Conservation (phyloP, 2,797 vertebrate species). For the Pipistrellus pipistrellus region DNA sequence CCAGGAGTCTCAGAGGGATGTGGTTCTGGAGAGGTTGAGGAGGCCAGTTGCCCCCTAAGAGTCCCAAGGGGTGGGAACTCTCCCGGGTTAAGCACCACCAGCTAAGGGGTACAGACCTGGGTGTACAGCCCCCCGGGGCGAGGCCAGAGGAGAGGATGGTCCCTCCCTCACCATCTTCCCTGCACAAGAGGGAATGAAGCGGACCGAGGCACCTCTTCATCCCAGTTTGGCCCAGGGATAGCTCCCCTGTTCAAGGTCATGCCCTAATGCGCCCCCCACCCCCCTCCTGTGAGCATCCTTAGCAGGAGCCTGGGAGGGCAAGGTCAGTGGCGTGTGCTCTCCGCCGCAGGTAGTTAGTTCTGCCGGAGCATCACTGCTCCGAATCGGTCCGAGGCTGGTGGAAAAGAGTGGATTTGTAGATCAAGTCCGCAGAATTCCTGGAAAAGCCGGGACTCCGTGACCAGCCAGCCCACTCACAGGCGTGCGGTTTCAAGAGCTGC, state of each 20-base stretch:
- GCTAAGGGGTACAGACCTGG: not conserved
- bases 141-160: not conserved
- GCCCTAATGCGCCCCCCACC: no score
- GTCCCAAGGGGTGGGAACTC: no score
- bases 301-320: not conserved
- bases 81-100: not conserved
- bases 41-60: not conserved
- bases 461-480: not conserved
- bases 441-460: not conserved
- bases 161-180: not conserved
- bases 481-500: not conserved
- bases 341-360: rapidly evolving
- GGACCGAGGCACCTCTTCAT: not conserved
- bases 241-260: not conserved
- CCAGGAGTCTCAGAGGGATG: not conserved
- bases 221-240: not conserved
- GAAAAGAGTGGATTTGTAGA: not conserved
- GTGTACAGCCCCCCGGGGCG: not conserved
- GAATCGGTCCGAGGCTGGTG: not conserved
- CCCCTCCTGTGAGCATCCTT: not conserved
- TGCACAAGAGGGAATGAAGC: not conserved
- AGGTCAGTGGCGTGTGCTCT: not conserved
- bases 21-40: not conserved
- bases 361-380: not conserved
- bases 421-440: not conserved